Evolutionary conservation across 1,140 invertebrate species (phyloP), one percentile per base, ranked within the genome.

Genomic region (Pseudomyrmex concolor): DNA sequence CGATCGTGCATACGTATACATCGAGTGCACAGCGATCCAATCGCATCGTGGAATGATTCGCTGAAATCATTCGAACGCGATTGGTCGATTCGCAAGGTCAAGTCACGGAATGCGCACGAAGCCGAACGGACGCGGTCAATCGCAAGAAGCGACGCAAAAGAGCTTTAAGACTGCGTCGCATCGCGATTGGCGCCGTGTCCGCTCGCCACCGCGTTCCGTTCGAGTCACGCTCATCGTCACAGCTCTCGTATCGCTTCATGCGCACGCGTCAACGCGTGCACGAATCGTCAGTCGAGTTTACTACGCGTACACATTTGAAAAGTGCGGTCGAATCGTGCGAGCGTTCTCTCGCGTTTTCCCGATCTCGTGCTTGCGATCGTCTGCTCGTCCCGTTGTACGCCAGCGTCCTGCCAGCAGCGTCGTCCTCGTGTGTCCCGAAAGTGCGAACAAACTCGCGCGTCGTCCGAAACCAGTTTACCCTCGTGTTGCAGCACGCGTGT

Each of bases 231-330:
- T 34, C 34, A 1, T 34, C 34, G 34, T 34, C 34, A 34, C 34
- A 34, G 5, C 4, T 34, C 34, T 34, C 5, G 34, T 13, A 1
- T 51, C 57, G 57, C 22, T 34, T 17, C 13, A 2, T 45, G 64
- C 74, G 74, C 74, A 68, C 4, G 74, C 74, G 76, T 71, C 66
- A 17, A 12, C 48, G 50, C 34, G 17, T 34, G 19, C 59, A 63
- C 59, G 60, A 66, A 51, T 64, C 60, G 62, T 55, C 48, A 45
- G 13, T n/a, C 34, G 50, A 34, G 43, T 4, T 25, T 76, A 2
- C 54, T 48, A 80, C 76, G 66, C 66, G 70, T 34, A 34, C 34
- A 34, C 57, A 78, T 80, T 80, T 80, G 76, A 80, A 80, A 80
- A 80, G 76, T 59, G 64, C 66, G 76, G 19, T 17, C n/a, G 43